These are phyloP conservation scores for Atrina japonica DNA, from an alignment of 2,888 invertebrate species.

Conservation along the genomic window DNA sequence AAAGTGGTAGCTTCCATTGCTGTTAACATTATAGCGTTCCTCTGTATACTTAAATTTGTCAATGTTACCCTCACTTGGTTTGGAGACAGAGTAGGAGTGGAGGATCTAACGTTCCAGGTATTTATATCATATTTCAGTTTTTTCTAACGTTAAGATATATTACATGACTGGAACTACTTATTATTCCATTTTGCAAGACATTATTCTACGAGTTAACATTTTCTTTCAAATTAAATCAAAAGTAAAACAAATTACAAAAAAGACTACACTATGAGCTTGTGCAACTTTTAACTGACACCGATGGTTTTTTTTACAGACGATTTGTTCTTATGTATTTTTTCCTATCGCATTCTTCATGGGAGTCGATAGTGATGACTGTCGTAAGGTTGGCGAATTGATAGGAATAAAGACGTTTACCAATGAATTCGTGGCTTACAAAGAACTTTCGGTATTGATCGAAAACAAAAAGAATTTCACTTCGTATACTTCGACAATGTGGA, in stretches of 20 bases:
- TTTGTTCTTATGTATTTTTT: conserved; percentile 93
- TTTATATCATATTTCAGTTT: neutral
- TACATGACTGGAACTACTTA: too few species aligned
- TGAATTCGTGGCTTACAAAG: conserved; percentile 94
- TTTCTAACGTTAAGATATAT: too few species aligned
- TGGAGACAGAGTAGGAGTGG: conserved; percentile 86
- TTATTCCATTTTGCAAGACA: too few species aligned
- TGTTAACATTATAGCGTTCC: conserved; percentile 95
- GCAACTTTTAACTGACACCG: neutral
- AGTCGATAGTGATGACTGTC: conserved; percentile 85
- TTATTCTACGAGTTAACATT: too few species aligned
- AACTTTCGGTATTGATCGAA: conserved; percentile 81
- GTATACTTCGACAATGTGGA: conserved; percentile 44
- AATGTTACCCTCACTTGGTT: conserved; percentile 86
- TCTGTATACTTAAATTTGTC: conserved; percentile 91
- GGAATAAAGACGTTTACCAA: conserved; percentile 95
- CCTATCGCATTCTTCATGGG: conserved; percentile 95
- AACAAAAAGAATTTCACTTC: conserved; percentile 55
- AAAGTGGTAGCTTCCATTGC: conserved; percentile 91
- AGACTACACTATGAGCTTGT: too few species aligned
- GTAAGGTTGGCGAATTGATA: conserved; percentile 89
- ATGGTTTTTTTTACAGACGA: conserved; percentile 62
- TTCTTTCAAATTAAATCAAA: too few species aligned
- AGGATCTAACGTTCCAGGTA: conserved; percentile 76
- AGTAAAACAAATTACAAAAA: too few species aligned